Conservation (phyloP, 2,888 invertebrate genomes). For the Choreutis nemorana region DNA sequence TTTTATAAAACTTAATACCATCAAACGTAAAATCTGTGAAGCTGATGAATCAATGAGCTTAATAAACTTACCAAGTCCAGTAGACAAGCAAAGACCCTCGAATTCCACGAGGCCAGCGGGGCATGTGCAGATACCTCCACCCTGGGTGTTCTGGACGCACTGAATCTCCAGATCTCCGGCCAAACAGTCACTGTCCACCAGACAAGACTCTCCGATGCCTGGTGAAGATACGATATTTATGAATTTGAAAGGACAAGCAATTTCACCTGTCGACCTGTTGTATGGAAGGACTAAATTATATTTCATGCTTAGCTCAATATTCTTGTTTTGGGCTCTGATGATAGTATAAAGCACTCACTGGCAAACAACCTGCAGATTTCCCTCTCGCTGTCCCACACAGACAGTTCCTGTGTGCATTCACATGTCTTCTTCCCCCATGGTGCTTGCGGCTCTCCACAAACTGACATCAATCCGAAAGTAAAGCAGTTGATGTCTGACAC, state of each 20-base stretch:
- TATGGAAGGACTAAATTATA: too few species aligned
- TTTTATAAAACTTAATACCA: too few species aligned
- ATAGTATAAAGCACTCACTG: constrained; percentile 21
- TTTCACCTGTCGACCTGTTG: not conserved
- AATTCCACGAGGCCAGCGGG: constrained; percentile 22
- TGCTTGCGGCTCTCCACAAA: constrained; percentile 24
- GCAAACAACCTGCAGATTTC: constrained; percentile 40
- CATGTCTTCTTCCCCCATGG: constrained; percentile 31
- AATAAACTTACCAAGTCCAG: constrained; percentile 30
- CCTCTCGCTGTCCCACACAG: constrained; percentile 32
- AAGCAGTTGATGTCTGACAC: constrained; percentile 30
- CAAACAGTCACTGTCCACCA: constrained; percentile 37
- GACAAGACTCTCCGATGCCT: constrained; percentile 46
- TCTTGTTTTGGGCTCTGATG: too few species aligned
- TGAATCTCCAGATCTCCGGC: constrained; percentile 38
- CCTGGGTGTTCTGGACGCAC: constrained; percentile 22
- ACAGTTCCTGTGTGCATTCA: constrained; percentile 27
- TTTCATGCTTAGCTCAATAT: too few species aligned
- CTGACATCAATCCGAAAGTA: constrained; percentile 36
- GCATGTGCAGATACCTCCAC: constrained; percentile 33
- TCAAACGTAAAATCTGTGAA: too few species aligned
- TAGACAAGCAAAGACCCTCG: constrained; percentile 33
- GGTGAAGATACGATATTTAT: constrained; percentile 3
- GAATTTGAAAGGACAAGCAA: not conserved
- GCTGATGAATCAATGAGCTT: too few species aligned